A percentile compares a stretch with the other conserved stretches of the same genome.
Evolutionary conservation across 2,888 invertebrate genomes (phyloP).

Genomic region (Dilophus febrilis): DNA sequence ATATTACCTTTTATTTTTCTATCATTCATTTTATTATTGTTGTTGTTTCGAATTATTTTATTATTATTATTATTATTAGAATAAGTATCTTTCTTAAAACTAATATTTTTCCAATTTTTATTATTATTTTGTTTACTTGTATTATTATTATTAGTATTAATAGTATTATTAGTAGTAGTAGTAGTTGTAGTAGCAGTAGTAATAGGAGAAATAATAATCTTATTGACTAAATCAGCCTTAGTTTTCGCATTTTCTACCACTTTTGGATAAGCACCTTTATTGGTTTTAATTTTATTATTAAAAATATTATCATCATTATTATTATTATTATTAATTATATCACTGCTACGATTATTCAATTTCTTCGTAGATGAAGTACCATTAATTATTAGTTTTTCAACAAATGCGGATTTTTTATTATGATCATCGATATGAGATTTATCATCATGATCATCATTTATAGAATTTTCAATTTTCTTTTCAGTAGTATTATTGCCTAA

Average conservation of each 20-base stretch:
- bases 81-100: neutral
- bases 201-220: neutral
- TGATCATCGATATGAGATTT: too few relatives aligned
- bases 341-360: too few relatives aligned
- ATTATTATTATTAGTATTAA: conserved; percentile 2
- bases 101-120: neutral
- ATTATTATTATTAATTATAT: too few relatives aligned
- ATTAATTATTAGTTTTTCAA: too few relatives aligned
- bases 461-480: neutral
- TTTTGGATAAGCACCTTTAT: too few relatives aligned
- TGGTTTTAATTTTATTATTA: too few relatives aligned
- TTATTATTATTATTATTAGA: neutral
- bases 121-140: neutral
- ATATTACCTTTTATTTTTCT: too few relatives aligned
- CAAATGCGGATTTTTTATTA: too few relatives aligned
- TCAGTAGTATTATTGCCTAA: neutral
- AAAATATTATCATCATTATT: too few relatives aligned
- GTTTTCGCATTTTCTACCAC: neutral
- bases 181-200: neutral
- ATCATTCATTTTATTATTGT: neutral
- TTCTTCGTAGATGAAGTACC: too few relatives aligned
- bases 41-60: neutral
- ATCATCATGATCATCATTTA: too few relatives aligned
- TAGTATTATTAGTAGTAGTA: neutral
- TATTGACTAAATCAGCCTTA: conserved; percentile 6